Percentiles rank a stretch among this genome's conserved stretches.
These are phyloP conservation scores for Crotophaga sulcirostris DNA, from an alignment of 2,113 vertebrate species.

Conservation along the genomic window DNA sequence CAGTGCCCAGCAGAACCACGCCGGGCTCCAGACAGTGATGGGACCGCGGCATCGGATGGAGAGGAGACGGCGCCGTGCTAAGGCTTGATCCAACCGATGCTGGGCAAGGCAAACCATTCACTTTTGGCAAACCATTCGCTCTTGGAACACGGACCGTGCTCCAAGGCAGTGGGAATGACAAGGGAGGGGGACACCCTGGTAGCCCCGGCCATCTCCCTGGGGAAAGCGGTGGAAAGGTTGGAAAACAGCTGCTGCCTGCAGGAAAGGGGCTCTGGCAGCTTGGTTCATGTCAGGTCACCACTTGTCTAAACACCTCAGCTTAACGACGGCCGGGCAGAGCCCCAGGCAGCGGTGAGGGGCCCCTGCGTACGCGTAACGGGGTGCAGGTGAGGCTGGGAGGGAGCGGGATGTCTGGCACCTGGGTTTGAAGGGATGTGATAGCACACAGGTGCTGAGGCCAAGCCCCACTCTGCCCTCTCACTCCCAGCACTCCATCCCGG, in stretches of 20 bases:
- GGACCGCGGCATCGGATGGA: rapidly evolving
- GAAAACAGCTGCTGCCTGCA: rapidly evolving
- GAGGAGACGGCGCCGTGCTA: neutral
- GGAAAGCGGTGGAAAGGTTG: neutral
- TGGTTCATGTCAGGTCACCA: neutral
- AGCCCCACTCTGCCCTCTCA: neutral
- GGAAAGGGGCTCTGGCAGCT: neutral
- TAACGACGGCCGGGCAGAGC: rapidly evolving
- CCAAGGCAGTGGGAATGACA: rapidly evolving
- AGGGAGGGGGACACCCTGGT: neutral
- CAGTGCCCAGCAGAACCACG: neutral
- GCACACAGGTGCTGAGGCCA: too few species aligned
- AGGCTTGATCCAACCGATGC: rapidly evolving
- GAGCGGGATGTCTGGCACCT: rapidly evolving
- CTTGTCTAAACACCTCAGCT: neutral
- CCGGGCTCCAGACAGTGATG: rapidly evolving
- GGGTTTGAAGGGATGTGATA: rapidly evolving
- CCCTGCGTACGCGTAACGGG: rapidly evolving
- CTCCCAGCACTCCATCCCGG: neutral
- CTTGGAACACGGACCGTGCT: rapidly evolving
- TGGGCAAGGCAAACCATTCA: neutral
- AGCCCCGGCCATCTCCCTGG: rapidly evolving
- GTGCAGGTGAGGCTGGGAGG: rapidly evolving
- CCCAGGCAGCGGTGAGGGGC: neutral
- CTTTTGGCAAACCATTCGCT: neutral